Conservation (phyloP, 35 echinoderm and acorn worm species). For the Acanthaster planci region DNA sequence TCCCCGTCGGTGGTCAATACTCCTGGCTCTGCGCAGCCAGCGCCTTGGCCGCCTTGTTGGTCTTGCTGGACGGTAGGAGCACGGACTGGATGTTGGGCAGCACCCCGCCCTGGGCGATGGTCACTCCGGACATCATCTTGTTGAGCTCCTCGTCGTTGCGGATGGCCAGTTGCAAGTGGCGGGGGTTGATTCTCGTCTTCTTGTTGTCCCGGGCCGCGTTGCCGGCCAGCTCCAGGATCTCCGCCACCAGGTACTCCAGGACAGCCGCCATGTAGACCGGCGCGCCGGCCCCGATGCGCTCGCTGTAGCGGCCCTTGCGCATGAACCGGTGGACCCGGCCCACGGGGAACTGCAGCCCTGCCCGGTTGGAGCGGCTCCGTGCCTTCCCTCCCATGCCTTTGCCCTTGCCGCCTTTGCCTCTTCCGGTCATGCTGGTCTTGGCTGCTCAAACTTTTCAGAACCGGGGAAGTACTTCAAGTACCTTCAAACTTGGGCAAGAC, state of each 20-base stretch:
- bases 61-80: slow-evolving; percentile 66
- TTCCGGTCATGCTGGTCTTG: slow-evolving; percentile 62
- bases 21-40: slow-evolving; percentile 17
- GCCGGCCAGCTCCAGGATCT: slow-evolving; percentile 88
- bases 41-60: slow-evolving; percentile 23
- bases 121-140: slow-evolving; percentile 72
- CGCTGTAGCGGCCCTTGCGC: slow-evolving; percentile 69
- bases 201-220: slow-evolving; percentile 95
- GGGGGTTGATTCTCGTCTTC: slow-evolving; percentile 76
- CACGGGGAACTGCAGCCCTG: slow-evolving; percentile 84
- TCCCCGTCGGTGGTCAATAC: neutral
- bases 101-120: slow-evolving; percentile 89
- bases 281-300: slow-evolving; percentile 63
- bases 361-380: slow-evolving; percentile 69
- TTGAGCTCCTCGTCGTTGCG: slow-evolving; percentile 91
- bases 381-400: slow-evolving; percentile 48
- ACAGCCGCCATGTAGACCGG: slow-evolving; percentile 80
- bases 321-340: slow-evolving; percentile 70
- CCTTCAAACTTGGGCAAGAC: too few species aligned
- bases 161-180: slow-evolving; percentile 85
- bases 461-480: too few species aligned
- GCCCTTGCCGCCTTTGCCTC: slow-evolving; percentile 71
- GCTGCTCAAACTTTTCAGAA: neutral
- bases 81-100: slow-evolving; percentile 97
- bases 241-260: slow-evolving; percentile 79